These are phyloP conservation scores for Enteromius thamalakanensis DNA, from an alignment of 2,797 vertebrate species.

Conservation along the genomic window DNA sequence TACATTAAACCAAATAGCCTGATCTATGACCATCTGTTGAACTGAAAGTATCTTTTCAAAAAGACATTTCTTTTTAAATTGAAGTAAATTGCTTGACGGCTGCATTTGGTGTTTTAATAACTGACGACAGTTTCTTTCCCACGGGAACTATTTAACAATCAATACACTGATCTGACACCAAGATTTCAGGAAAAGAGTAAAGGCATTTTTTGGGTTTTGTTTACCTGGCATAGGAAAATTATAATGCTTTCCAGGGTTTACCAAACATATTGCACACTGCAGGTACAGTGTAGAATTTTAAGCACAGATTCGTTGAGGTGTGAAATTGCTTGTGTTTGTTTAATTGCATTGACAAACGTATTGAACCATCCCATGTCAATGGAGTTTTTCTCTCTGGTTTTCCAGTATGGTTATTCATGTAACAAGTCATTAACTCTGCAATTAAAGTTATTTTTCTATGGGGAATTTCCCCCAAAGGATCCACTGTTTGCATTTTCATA, in stretches of 20 bases:
- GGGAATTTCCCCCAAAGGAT: slow-evolving; percentile 3
- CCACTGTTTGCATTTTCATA: slow-evolving; percentile 41
- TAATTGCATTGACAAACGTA: slow-evolving; percentile 57
- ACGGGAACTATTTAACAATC: slow-evolving; percentile 13
- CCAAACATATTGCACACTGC: slow-evolving; percentile 24
- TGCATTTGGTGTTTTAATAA: neutral
- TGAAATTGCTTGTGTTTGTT: slow-evolving; percentile 61
- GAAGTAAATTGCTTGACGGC: neutral
- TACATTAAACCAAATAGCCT: slow-evolving; percentile 15
- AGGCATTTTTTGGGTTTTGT: neutral
- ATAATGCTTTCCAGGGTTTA: slow-evolving; percentile 8
- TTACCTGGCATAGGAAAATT: slow-evolving; percentile 4
- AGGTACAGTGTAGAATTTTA: slow-evolving; percentile 39
- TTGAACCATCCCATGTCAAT: slow-evolving; percentile 47
- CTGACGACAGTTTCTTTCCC: neutral
- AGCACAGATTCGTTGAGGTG: slow-evolving; percentile 41
- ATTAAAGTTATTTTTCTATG: slow-evolving; percentile 18
- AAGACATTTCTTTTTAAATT: neutral
- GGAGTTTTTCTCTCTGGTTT: slow-evolving; percentile 36
- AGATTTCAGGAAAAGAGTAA: slow-evolving; percentile 1
- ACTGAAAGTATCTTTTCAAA: slow-evolving; percentile 6
- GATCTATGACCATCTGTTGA: slow-evolving; percentile 1
- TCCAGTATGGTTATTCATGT: slow-evolving; percentile 25
- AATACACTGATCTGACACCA: neutral
- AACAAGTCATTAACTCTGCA: slow-evolving; percentile 39